Conservation (phyloP, 2,888 invertebrate genomes). For the Tachystola acroxantha region DNA sequence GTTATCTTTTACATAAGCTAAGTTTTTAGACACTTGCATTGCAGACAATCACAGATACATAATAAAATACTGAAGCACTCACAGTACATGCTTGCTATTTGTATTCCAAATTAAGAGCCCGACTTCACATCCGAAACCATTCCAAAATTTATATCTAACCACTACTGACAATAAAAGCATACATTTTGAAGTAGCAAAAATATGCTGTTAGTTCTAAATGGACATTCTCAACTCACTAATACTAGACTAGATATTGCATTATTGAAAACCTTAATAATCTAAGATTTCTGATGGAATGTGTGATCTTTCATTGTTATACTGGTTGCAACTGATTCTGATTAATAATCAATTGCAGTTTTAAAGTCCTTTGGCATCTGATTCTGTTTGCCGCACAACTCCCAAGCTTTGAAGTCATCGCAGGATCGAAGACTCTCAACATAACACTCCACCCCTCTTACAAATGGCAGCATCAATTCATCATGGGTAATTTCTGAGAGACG, state of each 20-base stretch:
- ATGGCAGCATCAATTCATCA: conserved; percentile 65
- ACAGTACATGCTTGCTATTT: not conserved
- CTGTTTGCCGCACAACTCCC: conserved; percentile 64
- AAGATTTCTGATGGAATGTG: conserved; percentile 41
- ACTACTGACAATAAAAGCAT: too few relatives aligned
- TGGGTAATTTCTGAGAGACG: conserved; percentile 63
- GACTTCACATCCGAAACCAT: not conserved
- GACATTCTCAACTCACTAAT: conserved; percentile 5
- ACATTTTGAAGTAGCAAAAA: not conserved
- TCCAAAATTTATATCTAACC: not conserved
- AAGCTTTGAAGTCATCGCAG: conserved; percentile 68
- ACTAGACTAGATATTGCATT: conserved; percentile 1
- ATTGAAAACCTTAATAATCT: not conserved
- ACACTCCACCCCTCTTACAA: conserved; percentile 63
- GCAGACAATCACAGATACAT: conserved; percentile 11
- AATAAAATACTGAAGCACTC: conserved; percentile 7
- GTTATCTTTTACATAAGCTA: conserved; percentile 1
- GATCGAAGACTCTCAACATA: conserved; percentile 61
- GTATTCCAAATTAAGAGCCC: conserved; percentile 1
- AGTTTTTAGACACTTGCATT: conserved; percentile 10
- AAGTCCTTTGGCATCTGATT: conserved; percentile 66
- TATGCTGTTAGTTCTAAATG: conserved; percentile 1
- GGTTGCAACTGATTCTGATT: conserved; percentile 24
- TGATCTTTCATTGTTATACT: too few relatives aligned
- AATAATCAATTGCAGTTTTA: conserved; percentile 68